These are phyloP conservation scores for Diogma glabrata DNA, from an alignment of 2,888 invertebrate species.

Conservation along the genomic window DNA sequence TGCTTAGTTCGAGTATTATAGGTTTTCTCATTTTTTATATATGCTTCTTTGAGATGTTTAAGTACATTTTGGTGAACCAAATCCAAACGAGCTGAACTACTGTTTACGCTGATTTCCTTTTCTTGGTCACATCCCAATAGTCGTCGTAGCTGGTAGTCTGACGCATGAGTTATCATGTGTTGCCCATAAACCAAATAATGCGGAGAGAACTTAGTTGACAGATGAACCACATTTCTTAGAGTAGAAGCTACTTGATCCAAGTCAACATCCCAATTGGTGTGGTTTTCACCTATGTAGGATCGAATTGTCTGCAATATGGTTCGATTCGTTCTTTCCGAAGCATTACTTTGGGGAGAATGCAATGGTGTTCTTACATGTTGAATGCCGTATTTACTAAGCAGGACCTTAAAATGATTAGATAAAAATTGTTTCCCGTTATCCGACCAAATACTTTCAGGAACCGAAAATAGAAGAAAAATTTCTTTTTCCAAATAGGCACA, in stretches of 20 bases:
- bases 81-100: not conserved
- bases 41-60: not conserved
- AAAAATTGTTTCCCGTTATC: slow-evolving; percentile 21
- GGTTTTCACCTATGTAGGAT: slow-evolving; percentile 18
- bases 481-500: too few relatives aligned
- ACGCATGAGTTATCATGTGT: slow-evolving; percentile 15
- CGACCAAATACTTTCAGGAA: slow-evolving; percentile 16
- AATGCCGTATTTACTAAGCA: slow-evolving; percentile 12
- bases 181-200: slow-evolving; percentile 20
- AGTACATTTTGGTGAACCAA: not conserved
- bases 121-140: not conserved
- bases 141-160: not conserved
- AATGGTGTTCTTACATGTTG: slow-evolving; percentile 15
- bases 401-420: slow-evolving; percentile 7
- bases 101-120: not conserved
- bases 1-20: not conserved
- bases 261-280: slow-evolving; percentile 20
- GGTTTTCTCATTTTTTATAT: not conserved
- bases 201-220: slow-evolving; percentile 21
- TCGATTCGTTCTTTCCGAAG: slow-evolving; percentile 24
- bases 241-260: slow-evolving; percentile 22
- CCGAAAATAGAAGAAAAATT: too few relatives aligned
- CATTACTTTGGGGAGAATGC: slow-evolving; percentile 26
- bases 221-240: slow-evolving; percentile 21
- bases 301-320: slow-evolving; percentile 23